Evolutionary conservation across 2,888 invertebrate species (phyloP), one percentile per base, ranked within the genome.

Genomic region (Aphidius colemani): DNA sequence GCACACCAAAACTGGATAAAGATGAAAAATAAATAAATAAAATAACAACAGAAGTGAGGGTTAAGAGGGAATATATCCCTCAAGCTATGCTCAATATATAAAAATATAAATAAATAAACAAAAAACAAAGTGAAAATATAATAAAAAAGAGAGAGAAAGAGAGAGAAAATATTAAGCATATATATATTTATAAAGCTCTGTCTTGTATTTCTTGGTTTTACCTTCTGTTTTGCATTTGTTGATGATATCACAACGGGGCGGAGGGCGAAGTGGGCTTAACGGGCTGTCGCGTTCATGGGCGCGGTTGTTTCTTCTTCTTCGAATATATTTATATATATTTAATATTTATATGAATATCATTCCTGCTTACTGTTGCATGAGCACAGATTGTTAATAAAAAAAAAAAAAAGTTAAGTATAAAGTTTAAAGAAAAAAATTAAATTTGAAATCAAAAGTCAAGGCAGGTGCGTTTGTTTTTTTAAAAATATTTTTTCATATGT

Each of bases 181-280:
- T 63, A 62, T 56, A 64, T 59, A 64, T 53, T 50, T 46, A 46
- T 57, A 55, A 44, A 55, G 43, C 8, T 48, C 57, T 30, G 30
- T 30, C 30, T 57, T 41, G 46, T 48, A 11, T 57, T 48, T 53
- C 55, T 60, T 30, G 30, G 30, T 30, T 58, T 63, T 70, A 69
- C 74, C 76, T 76, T 77, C 78, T 79, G 76, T 78, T 78, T 78
- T 76, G 75, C 76, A 79, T 79, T 75, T 71, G 72, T 67, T 71
- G 79, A 79, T 78, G 76, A 76, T 79, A 79, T 79, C 79, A 76
- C 63, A 63, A 57, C 59, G 57, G 72, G 70, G 69, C 72, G 70
- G 72, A 72, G 73, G 70, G 70, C 72, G 64, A 72, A 78, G 74
- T 73, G 73, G 73, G 73, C 73, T 77, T 78, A 78, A 79, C 77